Percentiles rank a stretch among this genome's conserved stretches.
phyloP scores from a whole-genome alignment of 1,140 invertebrate genomes.

The Tenebrio molitor region DNA sequence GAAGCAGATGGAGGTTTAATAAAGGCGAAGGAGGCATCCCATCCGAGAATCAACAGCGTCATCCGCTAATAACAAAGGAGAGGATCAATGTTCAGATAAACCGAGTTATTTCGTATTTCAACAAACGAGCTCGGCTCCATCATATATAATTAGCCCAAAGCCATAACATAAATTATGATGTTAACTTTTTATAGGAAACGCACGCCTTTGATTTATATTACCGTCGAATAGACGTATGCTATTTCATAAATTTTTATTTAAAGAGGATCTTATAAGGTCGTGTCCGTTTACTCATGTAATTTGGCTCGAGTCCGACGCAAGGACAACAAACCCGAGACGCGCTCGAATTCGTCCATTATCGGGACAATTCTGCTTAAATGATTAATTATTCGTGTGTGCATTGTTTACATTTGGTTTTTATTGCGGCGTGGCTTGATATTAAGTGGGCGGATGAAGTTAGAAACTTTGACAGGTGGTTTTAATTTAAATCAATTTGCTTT shows the following conservation, averaged over 20 bases:
- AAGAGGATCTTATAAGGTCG: conserved; percentile 46
- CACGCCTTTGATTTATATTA: conserved; percentile 60
- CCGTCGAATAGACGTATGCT: conserved; percentile 46
- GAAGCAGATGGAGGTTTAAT: conserved; percentile 25
- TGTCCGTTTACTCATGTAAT: conserved; percentile 42
- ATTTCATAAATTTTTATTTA: conserved; percentile 48
- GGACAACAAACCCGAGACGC: not conserved
- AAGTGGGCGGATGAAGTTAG: conserved; percentile 49
- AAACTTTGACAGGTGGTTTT: conserved; percentile 51
- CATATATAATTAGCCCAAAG: conserved; percentile 63
- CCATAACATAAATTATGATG: conserved; percentile 64
- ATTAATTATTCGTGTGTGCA: conserved; percentile 17
- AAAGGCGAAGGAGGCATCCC: conserved; percentile 42
- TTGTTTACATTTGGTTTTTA: conserved; percentile 32
- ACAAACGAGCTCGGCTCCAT: conserved; percentile 63
- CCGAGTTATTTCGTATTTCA: conserved; percentile 64
- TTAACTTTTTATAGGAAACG: conserved; percentile 63
- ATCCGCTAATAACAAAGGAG: conserved; percentile 63
- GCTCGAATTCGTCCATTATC: not conserved
- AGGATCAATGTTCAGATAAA: conserved; percentile 57
- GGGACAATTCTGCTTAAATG: not conserved
- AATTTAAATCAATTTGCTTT: conserved; percentile 55
- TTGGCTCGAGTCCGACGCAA: not conserved
- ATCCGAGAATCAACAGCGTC: conserved; percentile 53
- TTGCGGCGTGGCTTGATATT: conserved; percentile 21